Evolutionary conservation across 2,888 invertebrate genomes (phyloP).

Genomic region (Parthenolecanium corni): DNA sequence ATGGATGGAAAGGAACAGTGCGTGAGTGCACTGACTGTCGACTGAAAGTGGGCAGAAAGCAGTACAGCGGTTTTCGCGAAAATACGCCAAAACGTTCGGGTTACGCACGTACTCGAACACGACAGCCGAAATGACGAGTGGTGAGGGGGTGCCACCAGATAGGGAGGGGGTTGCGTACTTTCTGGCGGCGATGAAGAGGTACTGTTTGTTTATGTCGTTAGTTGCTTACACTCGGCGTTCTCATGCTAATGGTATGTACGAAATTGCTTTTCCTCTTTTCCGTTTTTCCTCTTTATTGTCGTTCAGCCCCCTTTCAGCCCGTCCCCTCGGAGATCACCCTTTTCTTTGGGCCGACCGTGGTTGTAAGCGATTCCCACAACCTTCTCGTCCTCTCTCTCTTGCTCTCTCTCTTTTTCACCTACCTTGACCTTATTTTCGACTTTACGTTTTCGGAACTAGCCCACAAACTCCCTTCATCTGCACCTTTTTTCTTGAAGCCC

Average conservation of each 20-base stretch:
- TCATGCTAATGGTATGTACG: conserved; percentile 6
- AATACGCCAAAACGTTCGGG: neutral
- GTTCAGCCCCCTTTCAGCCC: too few species aligned
- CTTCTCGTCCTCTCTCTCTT: too few species aligned
- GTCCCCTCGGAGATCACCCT: too few species aligned
- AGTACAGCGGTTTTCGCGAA: neutral
- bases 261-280: conserved; percentile 8
- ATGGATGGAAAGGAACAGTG: too few species aligned
- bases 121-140: too few species aligned
- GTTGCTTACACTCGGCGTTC: conserved; percentile 5
- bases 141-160: too few species aligned
- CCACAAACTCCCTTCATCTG: neutral
- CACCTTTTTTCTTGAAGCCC: neutral
- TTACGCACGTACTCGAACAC: neutral
- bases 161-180: neutral
- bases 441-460: neutral
- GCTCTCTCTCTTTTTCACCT: neutral
- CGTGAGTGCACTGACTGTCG: too few species aligned
- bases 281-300: neutral
- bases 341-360: too few species aligned
- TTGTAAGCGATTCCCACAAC: neutral
- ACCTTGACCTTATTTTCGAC: conserved; percentile 6
- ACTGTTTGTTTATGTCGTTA: conserved; percentile 12
- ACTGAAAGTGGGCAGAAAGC: neutral
- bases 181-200: neutral